These are phyloP conservation scores for Nyctereutes procyonoides DNA, from an alignment of 2,113 vertebrate species.

Conservation along the genomic window DNA sequence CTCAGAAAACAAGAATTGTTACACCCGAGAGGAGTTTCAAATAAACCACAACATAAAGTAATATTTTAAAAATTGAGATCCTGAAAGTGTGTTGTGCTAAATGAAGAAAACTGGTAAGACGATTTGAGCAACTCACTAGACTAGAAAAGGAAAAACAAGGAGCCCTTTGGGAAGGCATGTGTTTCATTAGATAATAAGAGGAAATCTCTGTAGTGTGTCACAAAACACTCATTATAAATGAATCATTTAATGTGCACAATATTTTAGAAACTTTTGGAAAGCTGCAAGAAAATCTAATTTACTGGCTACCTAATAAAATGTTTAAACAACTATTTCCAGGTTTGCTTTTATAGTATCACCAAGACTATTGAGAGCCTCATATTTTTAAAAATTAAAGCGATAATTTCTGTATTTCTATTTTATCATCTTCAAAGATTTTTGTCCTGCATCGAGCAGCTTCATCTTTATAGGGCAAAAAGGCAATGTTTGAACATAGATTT, in stretches of 20 bases:
- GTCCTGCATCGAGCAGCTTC: too few relatives aligned
- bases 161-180: accelerated
- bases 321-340: background rate
- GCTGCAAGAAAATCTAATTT: background rate
- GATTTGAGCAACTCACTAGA: background rate
- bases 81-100: background rate
- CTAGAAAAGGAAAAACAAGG: background rate
- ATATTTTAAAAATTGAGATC: background rate
- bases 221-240: background rate
- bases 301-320: background rate
- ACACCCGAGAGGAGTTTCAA: background rate
- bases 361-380: background rate
- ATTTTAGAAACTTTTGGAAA: constrained; percentile 6
- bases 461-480: background rate
- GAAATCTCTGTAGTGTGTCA: background rate
- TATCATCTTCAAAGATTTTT: background rate
- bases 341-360: background rate
- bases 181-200: background rate
- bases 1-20: background rate
- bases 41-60: background rate
- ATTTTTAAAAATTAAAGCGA: background rate
- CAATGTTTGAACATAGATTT: background rate
- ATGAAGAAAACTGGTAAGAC: background rate
- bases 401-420: background rate
- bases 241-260: background rate